phyloP scores from a whole-genome alignment of 2,888 invertebrate species.

The Rapana venosa region DNA sequence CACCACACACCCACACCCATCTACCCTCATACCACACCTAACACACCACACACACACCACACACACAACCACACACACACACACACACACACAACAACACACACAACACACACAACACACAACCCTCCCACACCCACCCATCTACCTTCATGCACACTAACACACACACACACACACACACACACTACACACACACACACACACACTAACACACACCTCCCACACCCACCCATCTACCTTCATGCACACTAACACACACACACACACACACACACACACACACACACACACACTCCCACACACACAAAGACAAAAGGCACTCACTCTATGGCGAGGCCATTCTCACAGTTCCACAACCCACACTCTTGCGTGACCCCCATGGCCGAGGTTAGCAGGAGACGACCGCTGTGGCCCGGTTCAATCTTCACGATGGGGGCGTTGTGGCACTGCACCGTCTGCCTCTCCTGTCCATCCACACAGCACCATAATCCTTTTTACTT shows the following conservation, averaged over 20 bases:
- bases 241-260: too few relatives aligned
- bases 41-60: too few relatives aligned
- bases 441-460: conserved; percentile 89
- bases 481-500: too few relatives aligned
- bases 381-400: conserved; percentile 89
- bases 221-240: too few relatives aligned
- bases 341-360: conserved; percentile 84
- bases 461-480: conserved; percentile 81
- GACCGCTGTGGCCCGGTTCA: conserved; percentile 76
- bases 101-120: too few relatives aligned
- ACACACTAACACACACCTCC: too few relatives aligned
- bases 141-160: too few relatives aligned
- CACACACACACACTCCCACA: neutral
- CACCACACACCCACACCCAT: neutral
- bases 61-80: too few relatives aligned
- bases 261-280: neutral
- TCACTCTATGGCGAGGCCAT: conserved; percentile 83
- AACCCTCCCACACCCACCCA: too few relatives aligned
- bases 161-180: too few relatives aligned
- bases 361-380: conserved; percentile 89
- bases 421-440: conserved; percentile 90
- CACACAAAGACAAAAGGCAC: conserved; percentile 59
- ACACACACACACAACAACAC: too few relatives aligned
- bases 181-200: too few relatives aligned
- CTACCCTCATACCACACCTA: neutral